phyloP scores from a whole-genome alignment of 2,113 vertebrate genomes.

The Xenopus borealis region DNA sequence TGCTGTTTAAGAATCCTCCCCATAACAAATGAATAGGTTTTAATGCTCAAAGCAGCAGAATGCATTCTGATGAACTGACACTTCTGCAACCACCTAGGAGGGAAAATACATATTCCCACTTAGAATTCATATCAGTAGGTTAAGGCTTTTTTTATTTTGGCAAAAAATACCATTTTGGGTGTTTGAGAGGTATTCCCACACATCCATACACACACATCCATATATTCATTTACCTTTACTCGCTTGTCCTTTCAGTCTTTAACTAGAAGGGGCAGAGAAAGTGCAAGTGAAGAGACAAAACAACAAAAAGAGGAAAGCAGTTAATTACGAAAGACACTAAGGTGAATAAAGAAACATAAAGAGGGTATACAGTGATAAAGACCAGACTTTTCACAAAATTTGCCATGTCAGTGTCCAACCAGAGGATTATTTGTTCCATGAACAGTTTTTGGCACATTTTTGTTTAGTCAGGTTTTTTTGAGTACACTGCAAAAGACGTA shows the following conservation, averaged over 20 bases:
- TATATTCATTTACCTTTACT: slow-evolving; percentile 79
- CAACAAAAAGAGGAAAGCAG: slow-evolving; percentile 65
- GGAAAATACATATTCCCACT: too few relatives aligned
- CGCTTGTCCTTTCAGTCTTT: slow-evolving; percentile 90
- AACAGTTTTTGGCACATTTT: too few relatives aligned
- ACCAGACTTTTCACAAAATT: too few relatives aligned
- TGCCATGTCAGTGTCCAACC: slow-evolving; percentile 53
- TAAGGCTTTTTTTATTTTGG: too few relatives aligned
- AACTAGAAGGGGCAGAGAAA: slow-evolving; percentile 70
- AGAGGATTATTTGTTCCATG: slow-evolving; percentile 42
- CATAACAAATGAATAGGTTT: too few relatives aligned
- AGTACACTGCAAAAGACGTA: too few relatives aligned
- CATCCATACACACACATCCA: not conserved
- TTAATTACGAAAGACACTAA: slow-evolving; percentile 62
- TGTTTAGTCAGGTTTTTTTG: too few relatives aligned
- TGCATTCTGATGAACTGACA: too few relatives aligned
- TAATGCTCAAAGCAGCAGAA: too few relatives aligned
- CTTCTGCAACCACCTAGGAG: too few relatives aligned
- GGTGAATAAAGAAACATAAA: slow-evolving; percentile 12
- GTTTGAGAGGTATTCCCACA: slow-evolving; percentile 8
- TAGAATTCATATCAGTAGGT: too few relatives aligned
- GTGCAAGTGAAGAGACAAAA: slow-evolving; percentile 71
- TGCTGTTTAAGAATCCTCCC: too few relatives aligned
- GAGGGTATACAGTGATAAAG: slow-evolving; percentile 29
- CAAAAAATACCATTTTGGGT: not conserved